These are phyloP conservation scores for Eupithecia inturbata DNA, from an alignment of 2,888 invertebrate genomes.

Conservation along the genomic window DNA sequence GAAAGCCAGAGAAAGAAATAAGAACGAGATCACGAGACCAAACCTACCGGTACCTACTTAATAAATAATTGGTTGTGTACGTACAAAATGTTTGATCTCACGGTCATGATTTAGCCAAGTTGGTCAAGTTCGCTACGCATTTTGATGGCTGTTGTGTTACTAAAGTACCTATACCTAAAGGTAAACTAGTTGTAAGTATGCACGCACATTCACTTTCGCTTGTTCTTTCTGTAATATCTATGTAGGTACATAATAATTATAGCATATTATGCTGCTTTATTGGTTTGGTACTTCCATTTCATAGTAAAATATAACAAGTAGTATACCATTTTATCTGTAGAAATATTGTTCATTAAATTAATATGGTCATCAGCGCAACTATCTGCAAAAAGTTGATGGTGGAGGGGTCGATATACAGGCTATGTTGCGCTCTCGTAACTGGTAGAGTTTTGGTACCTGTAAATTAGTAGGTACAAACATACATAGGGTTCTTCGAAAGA, in stretches of 20 bases:
- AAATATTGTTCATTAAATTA: neutral
- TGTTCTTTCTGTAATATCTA: neutral
- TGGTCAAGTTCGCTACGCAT: constrained; percentile 40
- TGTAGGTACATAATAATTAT: neutral
- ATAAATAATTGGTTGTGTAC: constrained; percentile 13
- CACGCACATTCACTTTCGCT: neutral
- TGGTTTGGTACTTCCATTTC: neutral
- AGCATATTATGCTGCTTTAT: neutral
- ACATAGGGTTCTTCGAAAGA: no score
- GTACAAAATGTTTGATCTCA: constrained; percentile 33
- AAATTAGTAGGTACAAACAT: no score
- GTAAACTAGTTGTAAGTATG: neutral
- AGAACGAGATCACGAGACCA: neutral
- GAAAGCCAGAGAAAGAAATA: neutral
- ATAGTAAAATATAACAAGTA: neutral
- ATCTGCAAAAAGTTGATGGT: constrained; percentile 2
- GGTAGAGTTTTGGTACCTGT: no score
- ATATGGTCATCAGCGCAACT: neutral
- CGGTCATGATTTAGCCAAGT: constrained; percentile 42
- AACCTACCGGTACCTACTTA: neutral
- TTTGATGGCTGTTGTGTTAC: constrained; percentile 27
- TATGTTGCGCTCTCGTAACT: neutral
- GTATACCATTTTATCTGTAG: neutral
- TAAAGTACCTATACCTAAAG: constrained; percentile 6
- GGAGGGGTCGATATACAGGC: neutral